Base-by-base conservation (phyloP, 2,113 vertebrate species). In the Prionailurus bengalensis region DNA sequence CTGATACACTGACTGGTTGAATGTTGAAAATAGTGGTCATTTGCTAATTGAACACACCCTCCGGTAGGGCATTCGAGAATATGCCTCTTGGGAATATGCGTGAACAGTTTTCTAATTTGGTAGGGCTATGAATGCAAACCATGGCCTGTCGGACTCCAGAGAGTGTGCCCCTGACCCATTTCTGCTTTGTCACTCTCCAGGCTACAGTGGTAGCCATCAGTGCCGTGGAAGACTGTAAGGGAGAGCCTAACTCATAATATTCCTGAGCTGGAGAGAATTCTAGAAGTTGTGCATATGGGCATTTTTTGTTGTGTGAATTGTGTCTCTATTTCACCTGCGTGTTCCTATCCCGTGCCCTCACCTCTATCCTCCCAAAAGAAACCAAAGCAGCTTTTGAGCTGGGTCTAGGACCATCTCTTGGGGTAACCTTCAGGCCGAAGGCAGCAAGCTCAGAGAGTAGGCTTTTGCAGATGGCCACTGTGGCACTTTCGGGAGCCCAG, bases 61-160 rank as follows among this genome's bases (percentile, higher is more conserved):
- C 68, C 45, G 85, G n/a, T 3, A 23, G 63, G 51, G 42, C 58
- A n/a, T 63, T 83, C 7, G 10, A 8, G 8, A 45, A 45, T 45
- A 45, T 45, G 45, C 45, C 45, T 9, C 45, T 23, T 19, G 58
- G 0, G 48, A 61, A 17, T 31, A 53, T 1, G 0, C 0, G 0
- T 9, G 42, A 29, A 7, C 29, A 58, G 4, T 66, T 55, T 80
- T 87, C 39, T 71, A 29, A 25, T 84, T 65, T 25, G 33, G 1
- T 19, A 85, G 87, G 36, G 19, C 63, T 83, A 1, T 15, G 74
- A 51, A 53, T 29, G 36, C 16, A 81, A 61, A 48, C 29, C 1
- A 0, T 16, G 53, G n/a, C 39, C 25, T 65, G 8, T 16, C 19
- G 53, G 36, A 71, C 80, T 45, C 6, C n/a, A 80, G 86, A 65